Evolutionary conservation across 1,140 invertebrate species (phyloP), one percentile per base, ranked within the genome.

Genomic region (Onthophagus taurus): DNA sequence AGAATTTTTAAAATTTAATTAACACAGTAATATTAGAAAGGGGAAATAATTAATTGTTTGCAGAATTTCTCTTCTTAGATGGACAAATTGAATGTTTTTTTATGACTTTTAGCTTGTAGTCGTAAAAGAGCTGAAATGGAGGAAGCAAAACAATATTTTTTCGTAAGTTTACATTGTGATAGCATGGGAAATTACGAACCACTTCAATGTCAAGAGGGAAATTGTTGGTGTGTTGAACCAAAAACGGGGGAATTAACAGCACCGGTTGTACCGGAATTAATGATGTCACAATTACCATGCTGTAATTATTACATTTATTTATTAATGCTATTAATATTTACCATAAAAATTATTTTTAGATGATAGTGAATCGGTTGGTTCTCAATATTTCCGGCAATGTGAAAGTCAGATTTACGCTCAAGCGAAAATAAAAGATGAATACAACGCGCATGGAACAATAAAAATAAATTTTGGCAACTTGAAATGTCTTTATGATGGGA

Each of bases 201-300:
- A 5, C 51, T 80, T 20, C 77, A 80, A 55, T 80, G 77, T 48
- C 11, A 9, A 17, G 39, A 35, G 16, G 74, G 68, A 1, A 58
- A 75, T 37, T 80, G 77, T 53, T 80, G 75, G 74, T 80, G 77
- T 54, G 71, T 67, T 1, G 61, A 76, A 21, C 55, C 67, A 1
- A 61, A 52, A 50, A 76, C 71, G 7, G 75, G 74, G 4, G 64
- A 69, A 21, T 61, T 72, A 0, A 66, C 61, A 8, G 58, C 68
- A 0, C 44, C 57, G 3, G 63, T 72, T 0, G 66, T 79, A 2
- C 66, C 67, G 1, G 66, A 74, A 47, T 54, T 48, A 9, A 63
- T 74, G 23, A 69, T 73, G 59, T 59, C 49, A 5, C 53, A 59
- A 19, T 55, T 79, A 13, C 69, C 71, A 7, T 79, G 76, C 53